Percentiles rank a stretch among this genome's conserved stretches.
Evolutionary conservation across 2,113 vertebrate genomes (phyloP).

Genomic region (Labrus mixtus): DNA sequence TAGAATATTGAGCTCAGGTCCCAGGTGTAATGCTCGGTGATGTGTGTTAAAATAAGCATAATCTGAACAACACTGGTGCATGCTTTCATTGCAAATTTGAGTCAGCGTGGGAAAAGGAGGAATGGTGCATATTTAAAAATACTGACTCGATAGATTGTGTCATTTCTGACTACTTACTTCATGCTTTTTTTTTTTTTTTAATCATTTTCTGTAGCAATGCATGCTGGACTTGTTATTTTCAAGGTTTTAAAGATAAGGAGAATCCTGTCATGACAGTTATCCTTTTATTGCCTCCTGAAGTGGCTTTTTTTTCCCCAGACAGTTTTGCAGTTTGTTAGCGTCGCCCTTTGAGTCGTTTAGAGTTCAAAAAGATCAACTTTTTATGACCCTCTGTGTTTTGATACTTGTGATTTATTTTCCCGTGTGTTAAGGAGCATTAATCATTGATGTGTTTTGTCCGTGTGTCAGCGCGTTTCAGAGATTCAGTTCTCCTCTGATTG

Average conservation of each 20-base stretch:
- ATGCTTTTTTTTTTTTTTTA: not conserved
- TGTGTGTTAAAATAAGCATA: not conserved
- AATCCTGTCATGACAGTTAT: not conserved
- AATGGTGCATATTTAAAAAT: not conserved
- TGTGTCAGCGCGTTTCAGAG: not conserved
- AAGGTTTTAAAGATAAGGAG: not conserved
- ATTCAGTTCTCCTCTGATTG: not conserved
- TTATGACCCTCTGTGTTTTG: not conserved
- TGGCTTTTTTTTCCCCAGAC: not conserved
- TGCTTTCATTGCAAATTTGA: not conserved
- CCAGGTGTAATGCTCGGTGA: not conserved
- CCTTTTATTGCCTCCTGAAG: not conserved
- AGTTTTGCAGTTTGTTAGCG: not conserved
- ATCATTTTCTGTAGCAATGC: not conserved
- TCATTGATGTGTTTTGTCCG: not conserved
- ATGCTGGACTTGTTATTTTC: not conserved
- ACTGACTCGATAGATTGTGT: not conserved
- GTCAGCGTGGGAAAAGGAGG: not conserved
- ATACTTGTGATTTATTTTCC: too few species aligned
- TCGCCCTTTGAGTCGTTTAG: not conserved
- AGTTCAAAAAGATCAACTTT: not conserved
- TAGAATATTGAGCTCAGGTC: not conserved
- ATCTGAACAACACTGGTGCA: not conserved
- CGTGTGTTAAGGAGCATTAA: not conserved
- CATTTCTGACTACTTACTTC: not conserved